These are phyloP conservation scores for Caenorhabditis uteleia DNA, from an alignment of 2,888 invertebrate genomes.

Conservation along the genomic window DNA sequence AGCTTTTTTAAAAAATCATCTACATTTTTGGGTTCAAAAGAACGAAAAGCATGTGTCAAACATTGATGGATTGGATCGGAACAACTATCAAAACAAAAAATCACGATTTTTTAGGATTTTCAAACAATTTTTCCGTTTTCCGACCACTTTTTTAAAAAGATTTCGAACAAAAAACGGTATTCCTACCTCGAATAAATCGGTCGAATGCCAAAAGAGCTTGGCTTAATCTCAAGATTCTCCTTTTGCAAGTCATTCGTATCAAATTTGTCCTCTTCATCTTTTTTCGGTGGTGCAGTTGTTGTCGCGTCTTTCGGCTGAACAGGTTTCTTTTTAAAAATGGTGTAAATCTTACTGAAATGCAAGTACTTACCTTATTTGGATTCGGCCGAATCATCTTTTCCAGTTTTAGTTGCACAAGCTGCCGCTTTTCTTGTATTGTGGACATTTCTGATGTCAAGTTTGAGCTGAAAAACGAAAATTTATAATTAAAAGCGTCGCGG, in stretches of 20 bases:
- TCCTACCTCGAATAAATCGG: constrained; percentile 41
- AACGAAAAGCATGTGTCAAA: background rate
- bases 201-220: constrained; percentile 40
- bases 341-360: background rate
- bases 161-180: background rate
- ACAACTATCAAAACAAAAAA: too few species aligned
- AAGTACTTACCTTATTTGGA: constrained; percentile 5
- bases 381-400: constrained; percentile 27
- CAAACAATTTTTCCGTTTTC: too few species aligned
- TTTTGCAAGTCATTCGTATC: constrained; percentile 18
- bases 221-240: constrained; percentile 35
- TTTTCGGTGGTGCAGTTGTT: constrained; percentile 18
- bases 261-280: constrained; percentile 26
- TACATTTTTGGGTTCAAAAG: too few species aligned
- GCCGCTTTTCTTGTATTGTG: constrained; percentile 23
- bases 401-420: constrained; percentile 21
- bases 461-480: background rate
- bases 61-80: too few species aligned
- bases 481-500: too few species aligned
- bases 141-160: too few species aligned
- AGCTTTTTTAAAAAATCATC: too few species aligned
- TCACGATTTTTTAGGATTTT: too few species aligned
- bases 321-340: background rate
- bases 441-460: constrained; percentile 12
- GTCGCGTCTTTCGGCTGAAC: constrained; percentile 19